A percentile compares a stretch with the other conserved stretches of the same genome.
These are phyloP conservation scores for Trichechus manatus DNA, from an alignment of 2,113 vertebrate species.

Conservation along the genomic window DNA sequence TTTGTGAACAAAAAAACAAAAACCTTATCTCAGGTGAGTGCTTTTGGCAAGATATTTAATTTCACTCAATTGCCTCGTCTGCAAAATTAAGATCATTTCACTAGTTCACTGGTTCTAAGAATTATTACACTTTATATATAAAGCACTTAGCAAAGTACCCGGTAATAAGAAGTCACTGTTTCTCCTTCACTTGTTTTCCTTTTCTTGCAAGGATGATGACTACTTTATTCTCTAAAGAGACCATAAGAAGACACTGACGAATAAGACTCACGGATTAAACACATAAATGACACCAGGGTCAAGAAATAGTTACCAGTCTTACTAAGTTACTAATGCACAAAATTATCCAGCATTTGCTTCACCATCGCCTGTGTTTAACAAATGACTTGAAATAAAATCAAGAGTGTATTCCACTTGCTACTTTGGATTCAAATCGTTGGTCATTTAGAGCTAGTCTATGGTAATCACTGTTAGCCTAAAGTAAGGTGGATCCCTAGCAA, in stretches of 20 bases:
- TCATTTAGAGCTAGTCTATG: not conserved
- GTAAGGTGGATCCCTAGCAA: not conserved
- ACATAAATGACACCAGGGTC: not conserved
- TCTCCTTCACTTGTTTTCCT: not conserved
- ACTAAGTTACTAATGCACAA: not conserved
- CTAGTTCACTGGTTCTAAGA: not conserved
- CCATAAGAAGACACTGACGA: not conserved
- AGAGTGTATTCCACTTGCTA: not conserved
- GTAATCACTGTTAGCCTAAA: not conserved
- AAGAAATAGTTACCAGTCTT: not conserved
- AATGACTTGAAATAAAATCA: not conserved
- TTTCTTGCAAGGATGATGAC: not conserved
- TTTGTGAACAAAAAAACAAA: slow-evolving; percentile 38
- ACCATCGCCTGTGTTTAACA: not conserved
- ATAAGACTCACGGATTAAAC: not conserved
- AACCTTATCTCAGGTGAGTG: not conserved
- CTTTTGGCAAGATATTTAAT: not conserved
- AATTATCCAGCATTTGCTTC: slow-evolving; percentile 18
- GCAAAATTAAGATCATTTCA: not conserved
- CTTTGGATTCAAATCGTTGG: not conserved
- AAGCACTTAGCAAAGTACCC: not conserved
- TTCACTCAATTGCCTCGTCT: slow-evolving; percentile 9
- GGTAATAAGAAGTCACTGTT: not conserved
- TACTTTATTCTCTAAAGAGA: not conserved
- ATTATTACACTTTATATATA: not conserved